Evolutionary conservation across 2,113 vertebrate species (phyloP).

Genomic region (human): DNA sequence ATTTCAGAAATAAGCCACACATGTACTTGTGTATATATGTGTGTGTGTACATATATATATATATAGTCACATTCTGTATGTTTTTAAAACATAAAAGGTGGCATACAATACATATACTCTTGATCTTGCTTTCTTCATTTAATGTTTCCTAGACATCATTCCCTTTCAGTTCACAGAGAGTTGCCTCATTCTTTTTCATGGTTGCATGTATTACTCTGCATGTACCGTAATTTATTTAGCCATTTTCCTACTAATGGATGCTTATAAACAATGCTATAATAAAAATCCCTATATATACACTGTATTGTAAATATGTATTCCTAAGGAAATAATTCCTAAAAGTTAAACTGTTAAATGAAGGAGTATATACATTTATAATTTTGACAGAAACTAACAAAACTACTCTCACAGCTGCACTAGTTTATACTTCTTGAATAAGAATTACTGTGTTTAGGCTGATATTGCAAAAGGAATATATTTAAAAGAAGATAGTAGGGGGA

Average conservation of each 20-base stretch:
- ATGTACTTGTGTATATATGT: not conserved
- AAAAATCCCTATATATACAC: not conserved
- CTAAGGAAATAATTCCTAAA: slow-evolving; percentile 20
- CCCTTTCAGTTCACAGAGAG: not conserved
- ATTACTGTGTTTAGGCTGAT: not conserved
- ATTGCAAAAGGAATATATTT: not conserved
- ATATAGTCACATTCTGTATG: not conserved
- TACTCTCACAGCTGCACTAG: not conserved
- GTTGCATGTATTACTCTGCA: not conserved
- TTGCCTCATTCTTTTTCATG: not conserved
- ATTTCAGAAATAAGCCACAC: slow-evolving; percentile 14
- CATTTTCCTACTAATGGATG: not conserved
- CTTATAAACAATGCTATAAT: slow-evolving; percentile 36
- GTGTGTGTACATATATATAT: not conserved
- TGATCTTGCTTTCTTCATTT: slow-evolving; percentile 10
- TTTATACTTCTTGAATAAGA: not conserved
- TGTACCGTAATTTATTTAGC: not conserved
- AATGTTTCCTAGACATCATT: slow-evolving; percentile 19
- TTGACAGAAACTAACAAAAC: slow-evolving; percentile 33
- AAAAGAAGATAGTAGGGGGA: not conserved
- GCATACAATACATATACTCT: not conserved
- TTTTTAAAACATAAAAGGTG: slow-evolving; percentile 19
- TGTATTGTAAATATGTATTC: not conserved
- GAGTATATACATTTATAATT: not conserved
- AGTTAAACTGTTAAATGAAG: slow-evolving; percentile 26